Conservation (phyloP, 2,888 invertebrate species). For the Megaustenia siamemsis region DNA sequence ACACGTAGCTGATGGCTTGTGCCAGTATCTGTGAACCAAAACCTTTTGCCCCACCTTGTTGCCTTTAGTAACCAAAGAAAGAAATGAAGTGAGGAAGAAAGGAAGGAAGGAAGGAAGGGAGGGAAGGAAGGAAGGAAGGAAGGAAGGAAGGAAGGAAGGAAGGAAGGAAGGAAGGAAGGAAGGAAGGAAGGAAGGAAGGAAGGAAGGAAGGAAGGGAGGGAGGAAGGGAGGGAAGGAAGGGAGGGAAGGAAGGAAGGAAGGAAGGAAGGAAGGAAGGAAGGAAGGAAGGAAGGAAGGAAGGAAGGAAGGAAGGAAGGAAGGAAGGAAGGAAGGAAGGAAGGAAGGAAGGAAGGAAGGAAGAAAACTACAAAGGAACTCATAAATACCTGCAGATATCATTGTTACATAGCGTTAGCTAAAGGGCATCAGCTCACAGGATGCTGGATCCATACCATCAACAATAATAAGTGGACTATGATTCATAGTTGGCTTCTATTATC, state of each 20-base stretch:
- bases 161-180: conserved; percentile 19
- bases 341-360: neutral
- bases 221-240: neutral
- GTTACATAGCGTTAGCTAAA: too few relatives aligned
- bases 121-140: neutral
- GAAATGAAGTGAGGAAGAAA: neutral
- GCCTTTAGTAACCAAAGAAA: too few relatives aligned
- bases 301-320: neutral
- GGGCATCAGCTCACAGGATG: too few relatives aligned
- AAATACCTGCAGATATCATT: too few relatives aligned
- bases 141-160: neutral
- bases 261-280: neutral
- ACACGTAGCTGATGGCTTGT: too few relatives aligned
- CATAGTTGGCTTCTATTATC: too few relatives aligned
- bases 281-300: neutral
- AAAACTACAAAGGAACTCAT: neutral
- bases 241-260: neutral
- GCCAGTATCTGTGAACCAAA: too few relatives aligned
- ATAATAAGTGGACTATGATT: too few relatives aligned
- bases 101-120: neutral
- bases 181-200: conserved; percentile 6
- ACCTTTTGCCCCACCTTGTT: too few relatives aligned
- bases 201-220: conserved; percentile 1
- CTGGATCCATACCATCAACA: too few relatives aligned
- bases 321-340: conserved; percentile 17